Evolutionary conservation across 1,140 invertebrate genomes (phyloP).

Genomic region (Micrasema minimum): DNA sequence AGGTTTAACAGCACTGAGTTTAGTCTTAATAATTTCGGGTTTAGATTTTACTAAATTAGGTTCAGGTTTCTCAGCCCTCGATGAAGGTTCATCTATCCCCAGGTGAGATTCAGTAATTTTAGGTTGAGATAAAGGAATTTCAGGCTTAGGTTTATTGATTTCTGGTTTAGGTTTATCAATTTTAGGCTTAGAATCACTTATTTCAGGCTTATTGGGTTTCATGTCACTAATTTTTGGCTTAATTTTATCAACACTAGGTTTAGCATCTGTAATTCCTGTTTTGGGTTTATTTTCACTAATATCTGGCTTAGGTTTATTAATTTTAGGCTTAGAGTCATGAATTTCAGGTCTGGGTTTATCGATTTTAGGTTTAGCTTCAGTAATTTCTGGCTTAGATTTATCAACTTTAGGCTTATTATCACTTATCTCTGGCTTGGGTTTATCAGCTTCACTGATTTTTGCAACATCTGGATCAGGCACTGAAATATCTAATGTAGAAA

Average conservation of each 20-base stretch:
- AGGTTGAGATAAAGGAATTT: neutral
- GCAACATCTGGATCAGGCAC: neutral
- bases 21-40: conserved; percentile 8
- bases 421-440: neutral
- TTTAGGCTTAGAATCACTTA: neutral
- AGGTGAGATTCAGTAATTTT: neutral
- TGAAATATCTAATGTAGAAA: too few relatives aligned
- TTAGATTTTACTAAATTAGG: neutral
- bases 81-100: neutral
- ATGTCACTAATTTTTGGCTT: conserved; percentile 9
- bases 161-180: neutral
- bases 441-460: neutral
- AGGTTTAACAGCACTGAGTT: neutral
- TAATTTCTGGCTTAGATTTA: conserved; percentile 16
- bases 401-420: neutral
- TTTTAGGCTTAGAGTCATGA: neutral
- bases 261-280: neutral
- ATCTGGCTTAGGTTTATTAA: conserved; percentile 16
- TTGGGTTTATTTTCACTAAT: conserved; percentile 10
- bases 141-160: neutral
- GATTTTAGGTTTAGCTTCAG: neutral
- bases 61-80: neutral
- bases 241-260: neutral
- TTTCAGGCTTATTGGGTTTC: conserved; percentile 14
- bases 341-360: neutral